phyloP scores from a whole-genome alignment of 2,797 vertebrate species.

The Gorsachius magnificus region DNA sequence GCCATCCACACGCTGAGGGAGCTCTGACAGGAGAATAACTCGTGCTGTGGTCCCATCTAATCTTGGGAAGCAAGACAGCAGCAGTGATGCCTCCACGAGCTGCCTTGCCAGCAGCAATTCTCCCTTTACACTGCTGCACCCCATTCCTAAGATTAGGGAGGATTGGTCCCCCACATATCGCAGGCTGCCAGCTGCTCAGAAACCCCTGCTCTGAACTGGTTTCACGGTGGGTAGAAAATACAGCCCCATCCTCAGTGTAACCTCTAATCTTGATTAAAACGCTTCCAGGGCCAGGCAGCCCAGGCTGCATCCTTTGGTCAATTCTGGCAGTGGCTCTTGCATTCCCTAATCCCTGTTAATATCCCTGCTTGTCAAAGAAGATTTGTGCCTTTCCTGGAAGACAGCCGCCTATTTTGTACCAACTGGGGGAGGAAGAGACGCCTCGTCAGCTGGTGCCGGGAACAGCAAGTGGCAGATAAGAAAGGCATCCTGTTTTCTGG shows the following conservation, averaged over 20 bases:
- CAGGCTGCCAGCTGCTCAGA: background rate
- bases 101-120: background rate
- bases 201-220: background rate
- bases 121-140: background rate
- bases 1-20: accelerated
- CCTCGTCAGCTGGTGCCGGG: conserved; percentile 11
- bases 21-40: background rate
- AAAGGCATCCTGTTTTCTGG: conserved; percentile 38
- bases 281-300: background rate
- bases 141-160: background rate
- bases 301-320: background rate
- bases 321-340: background rate
- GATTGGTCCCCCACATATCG: accelerated
- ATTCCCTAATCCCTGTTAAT: conserved; percentile 59
- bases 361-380: conserved; percentile 58
- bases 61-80: background rate
- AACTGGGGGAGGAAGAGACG: background rate
- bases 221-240: background rate
- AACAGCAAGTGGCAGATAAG: background rate
- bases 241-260: background rate
- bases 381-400: conserved; percentile 62
- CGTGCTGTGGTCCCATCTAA: background rate
- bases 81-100: background rate
- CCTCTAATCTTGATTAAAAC: conserved; percentile 35
- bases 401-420: background rate